Evolutionary conservation across 1,140 invertebrate genomes (phyloP).

Genomic region (Hypothenemus hampei): DNA sequence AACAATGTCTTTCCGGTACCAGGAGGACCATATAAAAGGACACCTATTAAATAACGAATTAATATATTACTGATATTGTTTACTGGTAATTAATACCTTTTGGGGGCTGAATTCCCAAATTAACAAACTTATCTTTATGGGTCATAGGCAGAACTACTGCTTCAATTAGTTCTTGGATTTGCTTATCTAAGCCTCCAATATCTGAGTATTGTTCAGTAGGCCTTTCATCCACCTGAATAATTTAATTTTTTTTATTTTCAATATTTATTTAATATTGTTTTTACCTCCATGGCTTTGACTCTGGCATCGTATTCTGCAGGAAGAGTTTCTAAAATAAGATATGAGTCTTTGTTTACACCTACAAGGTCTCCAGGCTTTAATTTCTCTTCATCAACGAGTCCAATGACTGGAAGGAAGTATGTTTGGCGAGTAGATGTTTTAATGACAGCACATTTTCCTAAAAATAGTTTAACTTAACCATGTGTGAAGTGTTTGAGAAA

Average conservation of each 20-base stretch:
- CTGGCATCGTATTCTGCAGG: conserved; percentile 98
- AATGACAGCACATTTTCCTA: conserved; percentile 98
- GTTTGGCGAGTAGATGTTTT: conserved; percentile 99
- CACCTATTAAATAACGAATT: conserved; percentile 52
- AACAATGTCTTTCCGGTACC: conserved; percentile 94
- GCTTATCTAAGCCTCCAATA: conserved; percentile 98
- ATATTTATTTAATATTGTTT: neutral
- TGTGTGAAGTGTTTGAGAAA: neutral
- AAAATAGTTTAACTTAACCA: neutral
- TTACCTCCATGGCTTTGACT: conserved; percentile 99
- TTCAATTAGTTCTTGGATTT: conserved; percentile 95
- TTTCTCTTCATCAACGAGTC: conserved; percentile 95
- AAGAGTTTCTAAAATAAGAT: conserved; percentile 94
- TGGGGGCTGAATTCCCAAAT: conserved; percentile 97
- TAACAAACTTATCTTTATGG: conserved; percentile 98
- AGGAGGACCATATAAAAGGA: conserved; percentile 91
- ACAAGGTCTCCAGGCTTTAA: conserved; percentile 97
- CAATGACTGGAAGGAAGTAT: conserved; percentile 98
- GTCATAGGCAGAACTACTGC: conserved; percentile 99
- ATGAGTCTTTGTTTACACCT: conserved; percentile 99
- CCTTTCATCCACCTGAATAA: conserved; percentile 69
- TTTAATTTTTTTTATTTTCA: neutral
- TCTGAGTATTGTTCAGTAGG: conserved; percentile 99
- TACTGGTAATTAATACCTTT: no score
- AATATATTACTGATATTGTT: neutral